Evolutionary conservation across 2,888 invertebrate genomes (phyloP).

Genomic region (Aphrophora alni): DNA sequence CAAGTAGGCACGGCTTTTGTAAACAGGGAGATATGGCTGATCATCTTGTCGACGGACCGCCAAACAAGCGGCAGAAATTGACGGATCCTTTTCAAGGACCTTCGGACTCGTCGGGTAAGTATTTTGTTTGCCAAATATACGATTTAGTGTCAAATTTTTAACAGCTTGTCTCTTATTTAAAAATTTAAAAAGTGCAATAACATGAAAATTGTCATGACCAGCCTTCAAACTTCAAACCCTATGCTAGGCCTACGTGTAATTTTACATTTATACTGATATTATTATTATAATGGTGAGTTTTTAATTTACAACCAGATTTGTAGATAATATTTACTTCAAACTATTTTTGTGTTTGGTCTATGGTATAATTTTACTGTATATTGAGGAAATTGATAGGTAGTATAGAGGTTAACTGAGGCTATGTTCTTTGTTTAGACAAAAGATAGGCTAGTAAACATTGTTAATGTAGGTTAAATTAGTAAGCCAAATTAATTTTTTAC

Average conservation of each 20-base stretch:
- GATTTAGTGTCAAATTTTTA: slow-evolving; percentile 18
- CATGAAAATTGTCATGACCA: slow-evolving; percentile 3
- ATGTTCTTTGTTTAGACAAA: slow-evolving; percentile 1
- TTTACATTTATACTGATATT: not conserved
- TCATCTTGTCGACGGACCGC: slow-evolving; percentile 93
- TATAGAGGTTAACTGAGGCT: not conserved
- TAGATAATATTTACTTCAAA: no score
- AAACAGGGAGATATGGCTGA: slow-evolving; percentile 77
- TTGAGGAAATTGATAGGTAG: not conserved
- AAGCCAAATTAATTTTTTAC: not conserved
- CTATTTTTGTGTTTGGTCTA: no score
- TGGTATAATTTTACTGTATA: no score
- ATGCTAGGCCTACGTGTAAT: not conserved
- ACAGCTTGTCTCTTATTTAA: not conserved
- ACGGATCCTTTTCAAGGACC: slow-evolving; percentile 81
- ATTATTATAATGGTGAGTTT: no score
- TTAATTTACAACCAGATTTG: no score
- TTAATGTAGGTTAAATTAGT: not conserved
- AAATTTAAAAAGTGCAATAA: not conserved
- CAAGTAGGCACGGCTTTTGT: slow-evolving; percentile 52
- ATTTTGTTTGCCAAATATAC: slow-evolving; percentile 51
- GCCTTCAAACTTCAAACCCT: not conserved
- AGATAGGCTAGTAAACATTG: not conserved
- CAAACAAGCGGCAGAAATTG: slow-evolving; percentile 94
- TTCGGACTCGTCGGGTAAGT: slow-evolving; percentile 80